These are phyloP conservation scores for Buphagus erythrorhynchus DNA, from an alignment of 2,797 vertebrate genomes.

Conservation along the genomic window DNA sequence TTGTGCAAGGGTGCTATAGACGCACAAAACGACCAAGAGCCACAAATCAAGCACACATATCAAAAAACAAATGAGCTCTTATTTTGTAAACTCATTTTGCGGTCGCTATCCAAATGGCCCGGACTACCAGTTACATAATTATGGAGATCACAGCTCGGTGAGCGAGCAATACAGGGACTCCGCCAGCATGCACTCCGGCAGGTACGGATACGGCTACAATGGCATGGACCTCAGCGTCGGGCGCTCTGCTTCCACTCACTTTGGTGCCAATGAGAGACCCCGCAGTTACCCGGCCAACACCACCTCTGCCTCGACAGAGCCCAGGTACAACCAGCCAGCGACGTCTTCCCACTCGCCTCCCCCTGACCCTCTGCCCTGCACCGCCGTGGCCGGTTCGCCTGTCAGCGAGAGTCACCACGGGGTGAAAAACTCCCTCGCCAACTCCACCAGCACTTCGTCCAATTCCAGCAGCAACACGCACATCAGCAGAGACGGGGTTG, in stretches of 20 bases:
- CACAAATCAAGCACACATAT: constrained; percentile 99
- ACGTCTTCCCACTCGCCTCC: constrained; percentile 86
- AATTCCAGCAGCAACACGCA: constrained; percentile 82
- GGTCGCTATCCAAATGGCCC: constrained; percentile 99
- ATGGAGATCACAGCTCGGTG: constrained; percentile 96
- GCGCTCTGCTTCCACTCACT: constrained; percentile 90
- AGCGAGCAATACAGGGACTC: constrained; percentile 97
- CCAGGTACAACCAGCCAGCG: constrained; percentile 91
- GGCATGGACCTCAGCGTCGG: constrained; percentile 98
- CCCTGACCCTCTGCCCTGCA: constrained; percentile 92
- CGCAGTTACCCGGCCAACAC: constrained; percentile 90
- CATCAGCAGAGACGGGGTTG: constrained; percentile 89
- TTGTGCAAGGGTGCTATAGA: constrained; percentile 99
- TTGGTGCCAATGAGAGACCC: constrained; percentile 89
- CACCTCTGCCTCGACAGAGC: constrained; percentile 87
- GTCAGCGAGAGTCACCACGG: constrained; percentile 87
- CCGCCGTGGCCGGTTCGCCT: constrained; percentile 87
- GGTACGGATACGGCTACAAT: constrained; percentile 98
- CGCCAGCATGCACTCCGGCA: constrained; percentile 95
- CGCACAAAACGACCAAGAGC: constrained; percentile 98
- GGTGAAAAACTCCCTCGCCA: constrained; percentile 90
- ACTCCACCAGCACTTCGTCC: constrained; percentile 84
- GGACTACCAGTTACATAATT: constrained; percentile 99
- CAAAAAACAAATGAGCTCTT: constrained; percentile 99
- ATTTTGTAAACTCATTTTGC: constrained; percentile 99